Conservation (phyloP, 2,113 vertebrate genomes). For the Calidris pugnax region DNA sequence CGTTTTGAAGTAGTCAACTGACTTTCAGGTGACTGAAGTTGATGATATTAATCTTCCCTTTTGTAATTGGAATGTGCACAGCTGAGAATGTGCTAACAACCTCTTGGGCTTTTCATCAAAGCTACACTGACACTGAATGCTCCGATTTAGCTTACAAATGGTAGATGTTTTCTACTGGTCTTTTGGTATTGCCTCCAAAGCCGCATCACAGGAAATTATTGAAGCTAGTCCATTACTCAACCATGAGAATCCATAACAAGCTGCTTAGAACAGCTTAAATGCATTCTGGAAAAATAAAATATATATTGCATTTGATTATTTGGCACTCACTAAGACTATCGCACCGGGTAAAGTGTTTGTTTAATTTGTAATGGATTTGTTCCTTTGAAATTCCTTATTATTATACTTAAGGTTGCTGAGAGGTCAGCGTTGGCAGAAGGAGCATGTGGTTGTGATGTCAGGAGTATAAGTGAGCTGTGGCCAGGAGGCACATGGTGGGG, state of each 20-base stretch:
- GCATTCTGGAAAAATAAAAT: neutral
- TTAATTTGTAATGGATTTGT: neutral
- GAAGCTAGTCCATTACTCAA: neutral
- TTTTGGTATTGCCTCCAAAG: neutral
- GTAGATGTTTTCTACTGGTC: neutral
- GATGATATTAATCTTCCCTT: constrained; percentile 4
- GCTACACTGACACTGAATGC: neutral
- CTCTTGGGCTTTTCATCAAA: neutral
- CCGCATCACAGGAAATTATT: neutral
- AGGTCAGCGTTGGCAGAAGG: neutral
- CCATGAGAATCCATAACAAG: neutral
- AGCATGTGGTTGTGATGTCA: neutral
- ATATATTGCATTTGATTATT: neutral
- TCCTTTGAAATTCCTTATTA: neutral
- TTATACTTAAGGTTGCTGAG: neutral
- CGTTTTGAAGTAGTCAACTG: neutral
- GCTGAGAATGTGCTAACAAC: neutral
- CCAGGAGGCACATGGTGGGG: accelerated
- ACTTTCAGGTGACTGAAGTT: neutral
- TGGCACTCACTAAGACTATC: neutral
- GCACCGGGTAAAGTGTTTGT: neutral
- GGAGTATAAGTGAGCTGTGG: neutral
- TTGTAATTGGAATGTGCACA: neutral
- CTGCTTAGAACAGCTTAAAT: neutral
- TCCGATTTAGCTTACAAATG: neutral